These are phyloP conservation scores for Stylophora pistillata DNA, from an alignment of 64 coral and sea anemone genomes.

Conservation along the genomic window DNA sequence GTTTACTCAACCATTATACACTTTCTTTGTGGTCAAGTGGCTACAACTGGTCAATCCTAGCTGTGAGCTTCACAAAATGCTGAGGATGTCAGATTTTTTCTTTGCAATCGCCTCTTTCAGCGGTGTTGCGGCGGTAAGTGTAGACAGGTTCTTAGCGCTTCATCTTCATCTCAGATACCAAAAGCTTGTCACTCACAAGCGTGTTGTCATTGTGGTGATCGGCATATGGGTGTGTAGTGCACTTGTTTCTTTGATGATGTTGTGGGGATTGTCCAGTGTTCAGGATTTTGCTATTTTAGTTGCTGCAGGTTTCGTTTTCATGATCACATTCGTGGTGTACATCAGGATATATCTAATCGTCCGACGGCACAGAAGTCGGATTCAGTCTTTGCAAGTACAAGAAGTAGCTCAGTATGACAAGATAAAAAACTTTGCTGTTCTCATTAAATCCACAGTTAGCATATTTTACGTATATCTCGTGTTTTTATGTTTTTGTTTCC, in stretches of 20 bases:
- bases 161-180: constrained; percentile 1
- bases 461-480: not conserved
- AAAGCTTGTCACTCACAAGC: not conserved
- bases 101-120: not conserved
- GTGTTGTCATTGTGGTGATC: not conserved
- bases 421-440: not conserved
- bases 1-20: not conserved
- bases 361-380: not conserved
- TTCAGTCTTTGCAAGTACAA: not conserved
- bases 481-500: not conserved
- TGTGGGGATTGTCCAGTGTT: not conserved
- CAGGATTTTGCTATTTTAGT: too few species aligned
- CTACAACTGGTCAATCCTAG: not conserved
- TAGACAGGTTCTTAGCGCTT: not conserved
- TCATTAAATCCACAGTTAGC: not conserved
- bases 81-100: not conserved
- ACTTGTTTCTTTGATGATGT: not conserved
- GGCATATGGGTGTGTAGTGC: not conserved
- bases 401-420: not conserved
- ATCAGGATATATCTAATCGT: not conserved
- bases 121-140: not conserved
- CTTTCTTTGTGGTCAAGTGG: not conserved
- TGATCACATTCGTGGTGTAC: not conserved
- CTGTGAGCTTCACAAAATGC: not conserved
- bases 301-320: not conserved